phyloP scores from a whole-genome alignment of 2,113 vertebrate species.

The Himantopus leucocephalus region DNA sequence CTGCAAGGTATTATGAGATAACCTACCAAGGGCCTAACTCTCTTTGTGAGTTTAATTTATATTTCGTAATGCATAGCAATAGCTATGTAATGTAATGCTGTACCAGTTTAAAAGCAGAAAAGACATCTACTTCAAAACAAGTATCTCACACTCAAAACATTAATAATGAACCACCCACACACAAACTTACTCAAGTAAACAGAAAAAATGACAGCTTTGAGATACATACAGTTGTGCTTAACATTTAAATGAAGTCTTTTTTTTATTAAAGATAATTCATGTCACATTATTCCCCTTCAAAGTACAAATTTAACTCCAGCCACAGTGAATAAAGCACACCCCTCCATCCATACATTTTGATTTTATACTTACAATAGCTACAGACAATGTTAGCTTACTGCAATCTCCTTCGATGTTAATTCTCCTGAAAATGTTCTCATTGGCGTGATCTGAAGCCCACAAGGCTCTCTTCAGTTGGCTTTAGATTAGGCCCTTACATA shows the following conservation, averaged over 20 bases:
- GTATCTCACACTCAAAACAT: neutral
- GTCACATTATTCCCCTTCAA: neutral
- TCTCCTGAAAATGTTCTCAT: slow-evolving; percentile 11
- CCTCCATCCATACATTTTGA: neutral
- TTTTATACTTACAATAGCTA: neutral
- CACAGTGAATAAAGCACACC: neutral
- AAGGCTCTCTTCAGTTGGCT: neutral
- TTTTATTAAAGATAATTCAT: neutral
- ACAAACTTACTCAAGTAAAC: neutral
- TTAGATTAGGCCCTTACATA: slow-evolving; percentile 47
- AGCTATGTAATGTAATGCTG: neutral
- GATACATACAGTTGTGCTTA: neutral
- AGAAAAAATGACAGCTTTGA: neutral
- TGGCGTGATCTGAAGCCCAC: neutral
- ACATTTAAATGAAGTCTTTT: neutral
- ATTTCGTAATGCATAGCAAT: neutral
- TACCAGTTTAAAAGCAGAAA: neutral
- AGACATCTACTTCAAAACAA: neutral
- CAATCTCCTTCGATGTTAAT: neutral
- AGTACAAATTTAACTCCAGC: neutral
- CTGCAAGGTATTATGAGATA: neutral
- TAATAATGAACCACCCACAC: neutral
- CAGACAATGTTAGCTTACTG: neutral
- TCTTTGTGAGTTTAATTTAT: neutral
- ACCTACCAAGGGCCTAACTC: neutral